Evolutionary conservation across 2,797 vertebrate species (phyloP), one percentile per base, ranked within the genome.

Genomic region (Ctenochaetus hawaiiensis): DNA sequence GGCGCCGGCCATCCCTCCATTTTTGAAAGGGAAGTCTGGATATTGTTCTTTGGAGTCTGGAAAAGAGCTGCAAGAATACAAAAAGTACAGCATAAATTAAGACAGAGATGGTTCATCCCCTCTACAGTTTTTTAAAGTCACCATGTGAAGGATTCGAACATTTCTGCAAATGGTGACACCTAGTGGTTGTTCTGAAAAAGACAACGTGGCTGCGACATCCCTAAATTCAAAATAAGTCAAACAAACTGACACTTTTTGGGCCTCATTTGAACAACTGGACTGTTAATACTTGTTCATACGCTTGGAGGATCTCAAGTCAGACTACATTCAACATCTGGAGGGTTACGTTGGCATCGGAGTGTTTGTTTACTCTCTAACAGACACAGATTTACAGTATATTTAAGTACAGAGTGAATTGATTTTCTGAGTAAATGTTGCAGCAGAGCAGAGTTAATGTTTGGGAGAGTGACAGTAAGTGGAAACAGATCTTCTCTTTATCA

Each of bases 51-150:
- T 92, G 59, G 96, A 76, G 34, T 94, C 96, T 83, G 96, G 85
- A 52, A 97, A 96, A 37, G 97, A 93, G 96, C 97, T 98, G 77
- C 43, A 72, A 61, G 56, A 68, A 68, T 0, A 62, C 26, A 68
- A 20, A 69, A 41, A 10, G 14, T 14, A 44, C 9, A 44, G 8
- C 20, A 20, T 48, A 44, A 0, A 34, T 61, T 51, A 34, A 5
- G 17, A 49, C 39, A 12, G 1, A 58, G 22, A 18, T 8, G 12
- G 26, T 43, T 2, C 6, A 8, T 12, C 5, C 0, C 3, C 7
- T 48, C 3, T 3, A 16, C 26, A 30, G 26, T 30, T 30, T n/a
- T 30, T 30, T 30, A 30, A 30, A 30, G 26, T 30, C 26, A 30
- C 26, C 26, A 30, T 30, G 26, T 30, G 26, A 30, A 30, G 26